Conservation (phyloP, 1,140 invertebrate species). For the Bombus superbus region DNA sequence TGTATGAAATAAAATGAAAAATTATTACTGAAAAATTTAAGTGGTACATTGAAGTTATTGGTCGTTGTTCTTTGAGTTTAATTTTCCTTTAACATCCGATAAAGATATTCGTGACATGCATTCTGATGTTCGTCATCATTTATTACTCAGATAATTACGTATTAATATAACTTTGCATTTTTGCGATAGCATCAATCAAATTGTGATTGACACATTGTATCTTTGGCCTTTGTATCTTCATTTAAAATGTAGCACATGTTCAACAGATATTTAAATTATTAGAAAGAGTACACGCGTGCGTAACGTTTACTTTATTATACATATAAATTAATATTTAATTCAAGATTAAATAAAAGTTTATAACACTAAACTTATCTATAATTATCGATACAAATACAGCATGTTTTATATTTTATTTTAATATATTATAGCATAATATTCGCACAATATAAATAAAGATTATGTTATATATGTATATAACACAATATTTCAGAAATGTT, state of each 20-base stretch:
- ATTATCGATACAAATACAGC: background rate
- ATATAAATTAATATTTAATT: background rate
- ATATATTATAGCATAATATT: background rate
- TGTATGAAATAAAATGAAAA: background rate
- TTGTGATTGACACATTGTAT: too few relatives aligned
- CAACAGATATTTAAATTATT: background rate
- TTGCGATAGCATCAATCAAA: too few relatives aligned
- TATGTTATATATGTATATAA: background rate
- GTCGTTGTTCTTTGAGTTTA: background rate
- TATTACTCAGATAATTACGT: background rate
- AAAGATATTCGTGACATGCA: too few relatives aligned
- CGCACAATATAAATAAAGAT: background rate
- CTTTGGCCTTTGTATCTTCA: background rate
- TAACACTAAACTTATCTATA: background rate
- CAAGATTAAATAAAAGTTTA: background rate
- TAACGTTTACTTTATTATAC: background rate
- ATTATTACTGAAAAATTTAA: background rate
- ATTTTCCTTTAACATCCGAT: background rate
- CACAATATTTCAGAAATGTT: background rate
- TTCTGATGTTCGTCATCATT: background rate
- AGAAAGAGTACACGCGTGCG: background rate
- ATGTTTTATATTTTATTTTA: background rate
- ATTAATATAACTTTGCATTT: background rate
- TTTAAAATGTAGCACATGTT: background rate
- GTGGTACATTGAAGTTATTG: background rate